These are phyloP conservation scores for Helostoma temminkii DNA, from an alignment of 2,797 vertebrate genomes.

Conservation along the genomic window DNA sequence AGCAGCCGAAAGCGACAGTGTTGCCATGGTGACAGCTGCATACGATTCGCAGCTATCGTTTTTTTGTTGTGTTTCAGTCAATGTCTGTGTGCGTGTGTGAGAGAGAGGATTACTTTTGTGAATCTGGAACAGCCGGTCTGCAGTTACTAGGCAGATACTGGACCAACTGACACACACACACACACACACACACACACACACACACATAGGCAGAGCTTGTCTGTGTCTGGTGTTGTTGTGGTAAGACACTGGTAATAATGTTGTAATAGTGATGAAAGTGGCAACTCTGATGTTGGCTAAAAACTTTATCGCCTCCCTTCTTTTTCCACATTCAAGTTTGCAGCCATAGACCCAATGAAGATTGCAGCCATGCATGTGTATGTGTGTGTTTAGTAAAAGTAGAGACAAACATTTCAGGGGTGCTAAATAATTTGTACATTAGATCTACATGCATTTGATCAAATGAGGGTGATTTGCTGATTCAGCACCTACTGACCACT, in stretches of 20 bases:
- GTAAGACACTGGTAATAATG: slow-evolving; percentile 76
- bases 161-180: slow-evolving; percentile 34
- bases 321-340: slow-evolving; percentile 30
- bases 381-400: slow-evolving; percentile 6
- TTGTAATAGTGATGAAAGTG: slow-evolving; percentile 67
- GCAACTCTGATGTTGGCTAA: slow-evolving; percentile 65
- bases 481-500: slow-evolving; percentile 47
- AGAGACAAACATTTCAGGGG: slow-evolving; percentile 35
- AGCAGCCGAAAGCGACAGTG: slow-evolving; percentile 45
- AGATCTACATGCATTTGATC: not conserved
- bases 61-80: slow-evolving; percentile 34
- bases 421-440: not conserved
- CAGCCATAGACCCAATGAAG: slow-evolving; percentile 32
- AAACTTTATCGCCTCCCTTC: slow-evolving; percentile 58
- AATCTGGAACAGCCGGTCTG: slow-evolving; percentile 69
- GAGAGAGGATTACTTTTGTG: slow-evolving; percentile 67
- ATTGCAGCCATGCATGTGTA: not conserved
- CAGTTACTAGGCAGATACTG: slow-evolving; percentile 79
- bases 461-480: slow-evolving; percentile 52
- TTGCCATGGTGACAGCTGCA: slow-evolving; percentile 61
- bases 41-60: slow-evolving; percentile 35
- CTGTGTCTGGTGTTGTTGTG: slow-evolving; percentile 65
- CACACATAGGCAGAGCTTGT: slow-evolving; percentile 60
- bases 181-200: slow-evolving; percentile 48
- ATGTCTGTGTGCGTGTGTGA: not conserved